A percentile compares a stretch with the other conserved stretches of the same genome.
Conservation (phyloP, 2,888 invertebrate genomes). For the Tetranychus piercei region DNA sequence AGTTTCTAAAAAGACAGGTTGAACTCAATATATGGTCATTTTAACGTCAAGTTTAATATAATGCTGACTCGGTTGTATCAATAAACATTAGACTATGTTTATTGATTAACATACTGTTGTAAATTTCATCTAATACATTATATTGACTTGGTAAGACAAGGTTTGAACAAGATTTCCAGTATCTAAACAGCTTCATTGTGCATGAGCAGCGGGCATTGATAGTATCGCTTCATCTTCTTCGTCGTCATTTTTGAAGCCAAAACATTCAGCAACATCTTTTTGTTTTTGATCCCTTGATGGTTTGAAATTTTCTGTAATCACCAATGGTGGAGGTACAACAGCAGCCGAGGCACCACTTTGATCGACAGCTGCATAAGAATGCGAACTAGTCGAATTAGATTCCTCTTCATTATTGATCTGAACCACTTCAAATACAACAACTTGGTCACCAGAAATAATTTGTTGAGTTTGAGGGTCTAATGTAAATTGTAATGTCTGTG, state of each 20-base stretch:
- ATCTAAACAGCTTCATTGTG: slow-evolving; percentile 11
- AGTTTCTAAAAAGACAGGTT: too few relatives aligned
- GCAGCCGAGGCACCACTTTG: neutral
- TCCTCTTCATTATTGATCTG: slow-evolving; percentile 12
- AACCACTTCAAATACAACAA: slow-evolving; percentile 26
- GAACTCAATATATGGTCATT: too few relatives aligned
- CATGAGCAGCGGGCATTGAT: slow-evolving; percentile 27
- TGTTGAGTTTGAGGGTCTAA: slow-evolving; percentile 22
- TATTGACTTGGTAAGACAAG: too few relatives aligned
- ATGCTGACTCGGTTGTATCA: too few relatives aligned
- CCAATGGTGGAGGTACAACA: slow-evolving; percentile 14
- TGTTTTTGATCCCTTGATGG: slow-evolving; percentile 21
- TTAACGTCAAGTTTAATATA: too few relatives aligned
- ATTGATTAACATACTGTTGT: too few relatives aligned
- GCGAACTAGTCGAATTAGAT: neutral
- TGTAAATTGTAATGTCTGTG: slow-evolving; percentile 32
- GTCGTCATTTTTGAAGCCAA: slow-evolving; percentile 27
- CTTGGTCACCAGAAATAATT: slow-evolving; percentile 20
- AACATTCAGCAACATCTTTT: slow-evolving; percentile 27
- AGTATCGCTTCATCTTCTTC: slow-evolving; percentile 27
- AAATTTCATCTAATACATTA: too few relatives aligned
- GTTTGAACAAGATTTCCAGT: too few relatives aligned
- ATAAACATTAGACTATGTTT: too few relatives aligned
- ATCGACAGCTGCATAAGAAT: neutral
- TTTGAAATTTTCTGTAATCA: slow-evolving; percentile 14